Conservation (phyloP, 2,113 vertebrate species). For the Bubo scandiacus region DNA sequence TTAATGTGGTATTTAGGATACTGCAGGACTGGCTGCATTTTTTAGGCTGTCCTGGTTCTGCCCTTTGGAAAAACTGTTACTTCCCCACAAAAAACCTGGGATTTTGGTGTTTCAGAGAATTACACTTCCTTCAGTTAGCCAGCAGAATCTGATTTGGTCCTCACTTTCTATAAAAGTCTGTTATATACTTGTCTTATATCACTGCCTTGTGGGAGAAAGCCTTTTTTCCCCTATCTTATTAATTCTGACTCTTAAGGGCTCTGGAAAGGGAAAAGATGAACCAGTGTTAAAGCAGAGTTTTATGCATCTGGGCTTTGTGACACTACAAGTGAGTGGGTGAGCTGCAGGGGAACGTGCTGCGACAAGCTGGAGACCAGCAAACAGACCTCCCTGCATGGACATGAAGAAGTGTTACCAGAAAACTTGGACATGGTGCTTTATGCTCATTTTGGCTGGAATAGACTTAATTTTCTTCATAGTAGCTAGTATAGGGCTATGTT, state of each 20-base stretch:
- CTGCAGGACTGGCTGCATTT: background rate
- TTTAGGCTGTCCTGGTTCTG: background rate
- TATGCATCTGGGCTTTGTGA: background rate
- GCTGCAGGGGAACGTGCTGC: background rate
- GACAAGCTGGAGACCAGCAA: background rate
- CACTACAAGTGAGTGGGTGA: background rate
- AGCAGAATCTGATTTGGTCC: background rate
- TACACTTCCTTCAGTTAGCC: background rate
- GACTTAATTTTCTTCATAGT: too few relatives aligned
- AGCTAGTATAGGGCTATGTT: too few relatives aligned
- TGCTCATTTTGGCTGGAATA: too few relatives aligned
- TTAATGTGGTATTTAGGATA: background rate
- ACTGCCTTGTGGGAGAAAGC: background rate
- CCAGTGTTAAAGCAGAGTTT: background rate
- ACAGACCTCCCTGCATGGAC: background rate
- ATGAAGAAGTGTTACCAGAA: background rate
- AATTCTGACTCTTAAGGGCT: background rate
- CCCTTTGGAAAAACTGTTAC: background rate
- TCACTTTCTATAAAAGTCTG: background rate
- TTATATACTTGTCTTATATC: background rate
- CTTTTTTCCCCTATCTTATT: fast-evolving
- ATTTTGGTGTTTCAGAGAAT: background rate
- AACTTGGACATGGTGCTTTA: background rate
- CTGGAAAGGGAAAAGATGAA: background rate
- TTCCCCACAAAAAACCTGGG: background rate